These are phyloP conservation scores for Apotomis turbidana DNA, from an alignment of 2,888 invertebrate genomes.

Conservation along the genomic window DNA sequence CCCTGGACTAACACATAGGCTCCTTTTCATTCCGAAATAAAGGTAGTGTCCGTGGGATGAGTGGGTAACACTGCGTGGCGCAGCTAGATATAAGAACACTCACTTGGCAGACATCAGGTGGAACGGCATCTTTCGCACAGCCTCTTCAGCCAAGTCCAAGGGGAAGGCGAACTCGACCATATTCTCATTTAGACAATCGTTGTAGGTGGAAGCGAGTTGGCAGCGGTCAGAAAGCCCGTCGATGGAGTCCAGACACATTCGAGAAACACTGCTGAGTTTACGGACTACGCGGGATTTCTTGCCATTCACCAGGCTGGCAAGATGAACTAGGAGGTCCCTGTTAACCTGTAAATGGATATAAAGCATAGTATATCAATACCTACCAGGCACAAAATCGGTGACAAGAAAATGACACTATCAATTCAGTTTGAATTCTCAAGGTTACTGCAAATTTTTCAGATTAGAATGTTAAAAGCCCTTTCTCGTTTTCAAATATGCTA, in stretches of 20 bases:
- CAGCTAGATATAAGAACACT: slow-evolving; percentile 49
- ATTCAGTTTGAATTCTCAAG: too few relatives aligned
- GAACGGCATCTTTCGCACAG: slow-evolving; percentile 77
- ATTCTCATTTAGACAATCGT: slow-evolving; percentile 76
- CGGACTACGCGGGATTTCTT: slow-evolving; percentile 75
- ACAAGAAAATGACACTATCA: too few relatives aligned
- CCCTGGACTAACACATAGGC: too few relatives aligned
- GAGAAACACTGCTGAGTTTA: slow-evolving; percentile 71
- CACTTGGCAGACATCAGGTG: slow-evolving; percentile 78
- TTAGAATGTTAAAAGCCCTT: too few relatives aligned
- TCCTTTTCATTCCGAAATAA: too few relatives aligned
- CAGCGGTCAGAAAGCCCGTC: slow-evolving; percentile 76
- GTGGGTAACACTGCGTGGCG: too few relatives aligned
- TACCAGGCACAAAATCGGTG: too few relatives aligned
- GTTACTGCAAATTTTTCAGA: too few relatives aligned
- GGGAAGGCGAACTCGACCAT: slow-evolving; percentile 79
- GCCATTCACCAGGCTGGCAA: slow-evolving; percentile 74
- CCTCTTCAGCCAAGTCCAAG: slow-evolving; percentile 74
- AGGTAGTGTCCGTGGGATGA: too few relatives aligned
- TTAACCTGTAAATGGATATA: slow-evolving; percentile 61
- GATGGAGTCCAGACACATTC: slow-evolving; percentile 73
- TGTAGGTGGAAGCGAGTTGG: slow-evolving; percentile 75
- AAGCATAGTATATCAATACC: too few relatives aligned
- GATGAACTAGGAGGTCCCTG: slow-evolving; percentile 71
- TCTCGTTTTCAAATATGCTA: too few relatives aligned